Base-by-base conservation (phyloP, 2,113 vertebrate genomes). In the Colossoma macropomum region DNA sequence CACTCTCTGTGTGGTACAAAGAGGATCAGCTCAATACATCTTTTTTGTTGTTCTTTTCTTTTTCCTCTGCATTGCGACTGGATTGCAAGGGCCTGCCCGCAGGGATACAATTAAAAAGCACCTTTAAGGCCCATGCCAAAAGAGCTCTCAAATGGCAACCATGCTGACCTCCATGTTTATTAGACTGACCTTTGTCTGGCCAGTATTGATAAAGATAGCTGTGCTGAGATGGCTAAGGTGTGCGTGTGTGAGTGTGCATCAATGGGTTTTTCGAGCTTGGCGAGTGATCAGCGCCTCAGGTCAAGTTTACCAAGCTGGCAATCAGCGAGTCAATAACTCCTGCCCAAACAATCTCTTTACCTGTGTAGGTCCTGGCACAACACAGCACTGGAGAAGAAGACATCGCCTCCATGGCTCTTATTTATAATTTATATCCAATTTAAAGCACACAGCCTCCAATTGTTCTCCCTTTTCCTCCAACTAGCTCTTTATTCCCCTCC, bases 351-450 rank as follows among this genome's bases (percentile, higher is more conserved):
- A 89, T 86, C 80, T 86, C 89, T 92, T 86, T 95, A 94, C 90
- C 91, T 90, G 91, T 34, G 85, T 85, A 89, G 87, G 87, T 83
- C 87, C 88, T 86, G 48, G 88, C 93, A 93, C 90, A 91, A 90
- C 86, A 89, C 76, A 88, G 88, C 88, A 93, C 89, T 85, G 87
- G 72, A 77, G 83, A 59, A 77, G 86, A 77, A 94, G 91, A 92
- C 86, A 87, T 79, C 87, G 91, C 83, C 92, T 93, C 92, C 84
- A 88, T 92, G 95, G 89, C 89, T 21, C 77, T 91, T 92, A 93
- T 95, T 92, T 94, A 96, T 96, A 94, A 96, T 95, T 95, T 94
- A 96, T 94, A 93, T 81, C 85, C 89, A 93, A 91, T 89, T 86
- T 91, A 85, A 90, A 92, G 86, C 0, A 79, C 65, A 76, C 86